Evolutionary conservation across 2,797 vertebrate genomes (phyloP).

Genomic region (Pogoniulus pusillus): DNA sequence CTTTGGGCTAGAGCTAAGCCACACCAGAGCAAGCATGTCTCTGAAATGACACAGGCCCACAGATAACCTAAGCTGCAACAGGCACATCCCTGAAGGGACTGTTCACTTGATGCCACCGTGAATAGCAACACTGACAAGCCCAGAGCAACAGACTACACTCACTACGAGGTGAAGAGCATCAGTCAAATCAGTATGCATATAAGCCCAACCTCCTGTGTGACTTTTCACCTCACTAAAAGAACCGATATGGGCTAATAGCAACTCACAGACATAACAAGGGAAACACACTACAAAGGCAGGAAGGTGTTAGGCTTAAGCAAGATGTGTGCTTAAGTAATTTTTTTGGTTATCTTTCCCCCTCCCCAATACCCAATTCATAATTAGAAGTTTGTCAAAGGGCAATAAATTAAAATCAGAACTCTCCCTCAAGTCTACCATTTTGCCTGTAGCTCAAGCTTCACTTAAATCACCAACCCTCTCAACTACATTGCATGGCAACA

Average conservation of each 20-base stretch:
- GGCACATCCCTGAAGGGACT: background rate
- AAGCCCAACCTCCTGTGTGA: background rate
- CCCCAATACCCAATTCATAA: background rate
- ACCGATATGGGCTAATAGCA: background rate
- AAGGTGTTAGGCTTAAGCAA: background rate
- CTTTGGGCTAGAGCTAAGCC: background rate
- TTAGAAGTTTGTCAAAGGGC: background rate
- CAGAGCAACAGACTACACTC: background rate
- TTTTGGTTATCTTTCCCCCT: background rate
- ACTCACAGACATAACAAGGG: background rate
- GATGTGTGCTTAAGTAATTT: background rate
- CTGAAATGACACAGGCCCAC: background rate
- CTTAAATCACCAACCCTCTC: background rate
- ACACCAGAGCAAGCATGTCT: background rate
- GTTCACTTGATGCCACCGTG: background rate
- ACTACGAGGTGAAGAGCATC: background rate
- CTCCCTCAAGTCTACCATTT: background rate
- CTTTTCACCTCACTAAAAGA: background rate
- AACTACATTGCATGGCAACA: background rate
- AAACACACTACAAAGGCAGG: background rate
- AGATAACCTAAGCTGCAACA: background rate
- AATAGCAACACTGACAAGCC: background rate
- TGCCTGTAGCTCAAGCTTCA: background rate
- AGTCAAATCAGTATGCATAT: background rate
- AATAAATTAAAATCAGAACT: constrained; percentile 10